Base-by-base conservation (phyloP, 35 echinoderm and acorn worm genomes). In the Stichopus chloronotus region DNA sequence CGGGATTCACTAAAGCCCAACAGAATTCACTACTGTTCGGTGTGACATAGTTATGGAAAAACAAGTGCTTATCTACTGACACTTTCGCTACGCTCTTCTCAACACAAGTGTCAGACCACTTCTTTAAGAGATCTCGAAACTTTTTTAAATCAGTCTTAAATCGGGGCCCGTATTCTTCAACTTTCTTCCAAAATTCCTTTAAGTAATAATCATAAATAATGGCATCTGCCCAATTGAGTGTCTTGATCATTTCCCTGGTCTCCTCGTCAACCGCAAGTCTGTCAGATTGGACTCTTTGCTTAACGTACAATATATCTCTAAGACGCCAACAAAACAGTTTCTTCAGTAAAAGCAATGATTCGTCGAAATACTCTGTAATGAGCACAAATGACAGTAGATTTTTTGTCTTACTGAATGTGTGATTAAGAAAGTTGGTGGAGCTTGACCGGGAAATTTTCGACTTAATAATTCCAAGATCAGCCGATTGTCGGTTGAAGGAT, bases 311-410 rank as follows among this genome's bases (percentile, higher is more conserved):
- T 19, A 83, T 83, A n/a, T 83, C 80, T 17, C 16, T 52, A 24
- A 83, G 52, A 83, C 55, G 24, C 80, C 80, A 83, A 57, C 80
- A 83, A 23, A 83, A 83, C 14, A 83, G 6, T n/a, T 57, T 25
- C 24, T 83, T 83, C 9, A 83, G 55, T 55, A 83, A 19, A 0
- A 83, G 8, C 52, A 83, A 83, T 0, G 80, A 83, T 23, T 83
- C 80, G 55, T 83, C 80, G 80, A 83, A 83, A 83, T 83, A 57
- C 52, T 83, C 80, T 5, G 80, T 83, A 2, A 83, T 52, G 6
- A 83, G 19, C 0, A 83, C 80, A 57, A 83, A 57, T 57, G 80
- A 83, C 16, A 83, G 52, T 83, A 55, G 17, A 7, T 83, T 14
- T 53, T 83, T 57, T 5, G 52, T 8, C 52, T 25, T 57, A 14